Percentiles rank a stretch among this genome's conserved stretches.
phyloP scores from a whole-genome alignment of 35 echinoderm and acorn worm genomes.

The Holothuria glaberrima region DNA sequence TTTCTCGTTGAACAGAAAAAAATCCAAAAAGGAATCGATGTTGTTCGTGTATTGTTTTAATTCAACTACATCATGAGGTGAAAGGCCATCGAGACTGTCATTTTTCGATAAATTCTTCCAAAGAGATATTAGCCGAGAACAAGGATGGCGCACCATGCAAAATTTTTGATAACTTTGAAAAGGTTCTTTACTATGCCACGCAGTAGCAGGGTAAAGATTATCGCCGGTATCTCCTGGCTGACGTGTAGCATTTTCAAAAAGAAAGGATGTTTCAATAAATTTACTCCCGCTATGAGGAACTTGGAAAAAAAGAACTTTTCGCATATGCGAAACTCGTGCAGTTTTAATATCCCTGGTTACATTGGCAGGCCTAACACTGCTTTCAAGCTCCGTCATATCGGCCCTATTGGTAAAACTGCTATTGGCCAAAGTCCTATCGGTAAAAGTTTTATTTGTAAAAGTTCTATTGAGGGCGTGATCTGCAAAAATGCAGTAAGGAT shows the following conservation, averaged over 20 bases:
- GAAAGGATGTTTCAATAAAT: slow-evolving; percentile 12
- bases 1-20: neutral
- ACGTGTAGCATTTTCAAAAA: neutral
- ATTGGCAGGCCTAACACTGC: too few relatives aligned
- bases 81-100: neutral
- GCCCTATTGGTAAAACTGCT: too few relatives aligned
- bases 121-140: neutral
- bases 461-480: too few relatives aligned
- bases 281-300: neutral
- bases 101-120: slow-evolving; percentile 2
- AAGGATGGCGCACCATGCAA: slow-evolving; percentile 33
- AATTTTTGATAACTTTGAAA: slow-evolving; percentile 5
- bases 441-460: too few relatives aligned
- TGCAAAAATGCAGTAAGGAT: too few relatives aligned
- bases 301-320: neutral
- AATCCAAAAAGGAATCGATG: neutral
- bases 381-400: too few relatives aligned
- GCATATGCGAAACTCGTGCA: neutral
- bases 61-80: too few relatives aligned
- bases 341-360: neutral
- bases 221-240: neutral
- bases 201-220: neutral
- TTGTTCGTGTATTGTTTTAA: neutral
- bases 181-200: neutral
- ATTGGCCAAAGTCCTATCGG: too few relatives aligned